Base-by-base conservation (phyloP, 2,797 vertebrate genomes). In the Chrysocyon brachyurus region DNA sequence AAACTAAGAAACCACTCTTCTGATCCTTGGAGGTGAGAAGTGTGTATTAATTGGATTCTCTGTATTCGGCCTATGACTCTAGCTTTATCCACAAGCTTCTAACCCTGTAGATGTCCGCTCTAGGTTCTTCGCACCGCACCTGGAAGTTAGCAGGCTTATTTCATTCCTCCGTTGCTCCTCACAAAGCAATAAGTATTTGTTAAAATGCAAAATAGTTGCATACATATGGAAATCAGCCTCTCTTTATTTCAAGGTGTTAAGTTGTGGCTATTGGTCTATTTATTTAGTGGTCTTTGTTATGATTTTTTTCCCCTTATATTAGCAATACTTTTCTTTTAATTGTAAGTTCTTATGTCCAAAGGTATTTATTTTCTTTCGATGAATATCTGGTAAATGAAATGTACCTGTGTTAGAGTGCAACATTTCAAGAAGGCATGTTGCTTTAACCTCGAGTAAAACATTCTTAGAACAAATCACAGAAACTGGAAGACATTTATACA, bases 371-470 rank as follows among this genome's bases (percentile, higher is more conserved):
- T 87, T 91, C 33, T 94, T 85, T 96, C 68, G 52, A 85, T 81
- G 79, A 56, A 46, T 57, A 56, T 68, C 79, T 81, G 59, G 46
- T 70, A 75, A 87, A 46, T 90, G 33, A 97, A 95, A 73, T 33
- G 40, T 54, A 68, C 56, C 75, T 85, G 40, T 66, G 59, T 88
- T 56, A 61, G 26, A 91, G 26, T 28, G 14, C 46, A 63, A 75
- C 54, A 49, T 94, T 94, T 95, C n/a, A 79, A 78, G 40, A 52
- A 86, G 52, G 31, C 63, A 26, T 24, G 21, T 49, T 83, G 24
- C 68, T 92, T 96, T 83, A 52, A 95, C 54, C 66, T 84, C 31
- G 22, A 90, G 49, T 52, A 59, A 90, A 95, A 57, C 36, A 70
- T 95, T 77, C 93, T 72, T 73, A 86, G 83, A 78, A 66, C 26